These are phyloP conservation scores for Diprion similis DNA, from an alignment of 1,140 invertebrate genomes.

Conservation along the genomic window DNA sequence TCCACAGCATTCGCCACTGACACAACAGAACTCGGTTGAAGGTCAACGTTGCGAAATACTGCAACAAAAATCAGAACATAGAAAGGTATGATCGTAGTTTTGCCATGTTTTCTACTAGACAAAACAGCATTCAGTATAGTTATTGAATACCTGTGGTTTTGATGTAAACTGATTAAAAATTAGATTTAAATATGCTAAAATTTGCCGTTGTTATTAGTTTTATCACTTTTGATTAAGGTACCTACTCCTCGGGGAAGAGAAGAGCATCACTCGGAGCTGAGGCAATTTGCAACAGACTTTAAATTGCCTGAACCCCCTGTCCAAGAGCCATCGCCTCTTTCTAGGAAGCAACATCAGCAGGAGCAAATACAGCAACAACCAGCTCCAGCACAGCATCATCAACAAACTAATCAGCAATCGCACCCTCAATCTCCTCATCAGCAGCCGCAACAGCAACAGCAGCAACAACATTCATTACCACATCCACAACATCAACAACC, in stretches of 20 bases:
- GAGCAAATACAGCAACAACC: constrained; percentile 16
- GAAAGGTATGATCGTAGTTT: constrained; percentile 42
- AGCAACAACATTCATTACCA: constrained; percentile 30
- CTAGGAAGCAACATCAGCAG: constrained; percentile 40
- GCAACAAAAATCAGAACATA: constrained; percentile 49
- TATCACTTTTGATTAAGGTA: constrained; percentile 15
- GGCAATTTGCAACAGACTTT: constrained; percentile 68
- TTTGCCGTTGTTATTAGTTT: too few species aligned
- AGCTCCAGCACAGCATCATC: constrained; percentile 27
- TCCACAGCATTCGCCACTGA: constrained; percentile 38
- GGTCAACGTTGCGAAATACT: constrained; percentile 49
- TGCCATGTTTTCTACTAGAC: background rate
- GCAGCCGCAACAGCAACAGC: constrained; percentile 32
- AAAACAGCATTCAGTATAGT: background rate
- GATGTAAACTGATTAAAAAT: too few species aligned
- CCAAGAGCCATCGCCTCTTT: constrained; percentile 44
- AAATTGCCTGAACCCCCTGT: constrained; percentile 59
- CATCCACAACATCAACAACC: constrained; percentile 39
- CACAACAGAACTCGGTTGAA: constrained; percentile 51
- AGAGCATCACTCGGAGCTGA: constrained; percentile 63
- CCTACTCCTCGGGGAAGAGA: constrained; percentile 55
- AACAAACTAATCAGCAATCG: constrained; percentile 32
- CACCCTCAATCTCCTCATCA: constrained; percentile 42
- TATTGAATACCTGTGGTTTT: background rate
- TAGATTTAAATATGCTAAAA: too few species aligned